Evolutionary conservation across 2,888 invertebrate species (phyloP), one percentile per base, ranked within the genome.

Genomic region (Lithosia quadra): DNA sequence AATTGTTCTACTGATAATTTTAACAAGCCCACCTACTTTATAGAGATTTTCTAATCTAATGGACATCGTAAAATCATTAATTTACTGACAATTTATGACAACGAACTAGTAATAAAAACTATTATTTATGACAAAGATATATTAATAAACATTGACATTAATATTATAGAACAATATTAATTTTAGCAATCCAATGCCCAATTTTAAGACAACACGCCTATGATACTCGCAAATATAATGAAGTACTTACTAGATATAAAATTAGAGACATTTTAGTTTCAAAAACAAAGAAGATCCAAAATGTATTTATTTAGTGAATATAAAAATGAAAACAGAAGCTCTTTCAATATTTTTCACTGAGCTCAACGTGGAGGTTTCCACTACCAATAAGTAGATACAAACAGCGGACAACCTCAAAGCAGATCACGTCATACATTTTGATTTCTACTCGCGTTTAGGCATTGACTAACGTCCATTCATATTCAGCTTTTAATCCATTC

Each of bases 401-500:
- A 10, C 10, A 22, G 13, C 7, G 4, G 24, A 2, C 21, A 39
- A 13, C 34, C 65, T 63, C 63, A 63, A 71, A 77, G 62, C 65
- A 56, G 77, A 79, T 77, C 80, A 79, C 83, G 81, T 82, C 82
- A 84, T 84, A 80, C 80, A 80, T 80, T 84, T 82, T 76, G 79
- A 82, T 83, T 80, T 84, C 80, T 76, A 83, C 78, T 80, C 81
- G 81, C 79, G 81, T 82, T 84, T 77, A 80, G 76, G 82, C 76
- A 79, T 82, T 84, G 84, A 81, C 80, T 78, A 77, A 73, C 76
- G 75, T 81, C 83, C 90, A 90, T 90, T 90, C 90, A 89, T 83
- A 82, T 86, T 84, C 81, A 80, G 77, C 80, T 84, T 83, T 79
- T 81, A 86, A 84, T 87, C 88, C 90, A 90, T 90, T 90, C 89